These are phyloP conservation scores for Oxycera nigricornis DNA, from an alignment of 2,888 invertebrate species.

Conservation along the genomic window DNA sequence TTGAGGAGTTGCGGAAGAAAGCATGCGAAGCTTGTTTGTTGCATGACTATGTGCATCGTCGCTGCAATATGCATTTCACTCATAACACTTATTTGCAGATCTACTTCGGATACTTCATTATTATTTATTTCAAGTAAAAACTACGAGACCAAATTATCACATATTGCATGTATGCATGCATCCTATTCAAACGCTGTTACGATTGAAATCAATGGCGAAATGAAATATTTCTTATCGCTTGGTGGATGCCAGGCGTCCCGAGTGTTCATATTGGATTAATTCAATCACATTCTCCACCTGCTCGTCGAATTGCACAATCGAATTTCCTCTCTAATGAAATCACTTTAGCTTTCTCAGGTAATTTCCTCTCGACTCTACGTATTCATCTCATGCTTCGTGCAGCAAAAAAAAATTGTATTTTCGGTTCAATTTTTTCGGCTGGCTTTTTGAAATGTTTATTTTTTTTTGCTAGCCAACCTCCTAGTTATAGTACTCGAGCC, in stretches of 20 bases:
- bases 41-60: background rate
- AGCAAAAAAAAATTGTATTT: constrained; percentile 20
- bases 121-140: too few species aligned
- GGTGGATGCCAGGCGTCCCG: too few species aligned
- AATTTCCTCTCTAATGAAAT: constrained; percentile 34
- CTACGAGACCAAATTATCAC: too few species aligned
- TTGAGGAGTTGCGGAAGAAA: background rate
- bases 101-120: too few species aligned
- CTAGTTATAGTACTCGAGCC: constrained; percentile 19
- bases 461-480: constrained; percentile 22
- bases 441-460: background rate
- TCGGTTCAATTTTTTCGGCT: background rate
- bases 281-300: constrained; percentile 9
- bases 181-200: too few species aligned
- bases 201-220: too few species aligned
- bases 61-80: too few species aligned
- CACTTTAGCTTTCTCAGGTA: constrained; percentile 31
- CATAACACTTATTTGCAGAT: too few species aligned
- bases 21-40: background rate
- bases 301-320: constrained; percentile 8
- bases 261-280: constrained; percentile 30
- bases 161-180: too few species aligned
- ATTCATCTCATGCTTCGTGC: constrained; percentile 4
- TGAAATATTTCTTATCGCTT: too few species aligned
- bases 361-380: constrained; percentile 23